Conservation (phyloP, 2,888 invertebrate genomes). For the Myopa testacea region DNA sequence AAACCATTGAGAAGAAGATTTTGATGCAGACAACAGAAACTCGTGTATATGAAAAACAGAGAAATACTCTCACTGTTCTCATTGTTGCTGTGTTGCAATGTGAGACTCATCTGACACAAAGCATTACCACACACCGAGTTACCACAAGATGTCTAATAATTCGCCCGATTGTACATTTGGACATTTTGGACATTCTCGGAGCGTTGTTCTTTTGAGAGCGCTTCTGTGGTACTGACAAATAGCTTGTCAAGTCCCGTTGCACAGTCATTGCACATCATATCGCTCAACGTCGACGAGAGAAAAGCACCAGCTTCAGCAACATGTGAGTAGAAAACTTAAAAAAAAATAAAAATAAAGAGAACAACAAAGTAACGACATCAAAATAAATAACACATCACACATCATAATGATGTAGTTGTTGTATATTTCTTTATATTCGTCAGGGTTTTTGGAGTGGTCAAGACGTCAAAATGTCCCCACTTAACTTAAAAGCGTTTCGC, state of each 20-base stretch:
- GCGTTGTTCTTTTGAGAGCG: neutral
- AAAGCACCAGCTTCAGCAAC: neutral
- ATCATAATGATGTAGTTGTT: no score
- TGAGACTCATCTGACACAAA: neutral
- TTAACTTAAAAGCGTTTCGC: no score
- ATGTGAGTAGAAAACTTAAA: neutral
- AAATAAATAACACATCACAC: no score
- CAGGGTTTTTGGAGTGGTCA: no score
- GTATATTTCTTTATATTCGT: no score
- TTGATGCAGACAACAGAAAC: no score
- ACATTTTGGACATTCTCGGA: conserved; percentile 7
- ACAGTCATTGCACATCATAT: conserved; percentile 7
- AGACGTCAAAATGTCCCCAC: no score
- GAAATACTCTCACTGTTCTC: no score
- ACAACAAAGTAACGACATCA: no score
- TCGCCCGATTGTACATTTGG: conserved; percentile 30
- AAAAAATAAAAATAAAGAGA: no score
- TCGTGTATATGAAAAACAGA: no score
- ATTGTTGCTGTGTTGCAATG: no score
- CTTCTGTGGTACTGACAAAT: conserved; percentile 28
- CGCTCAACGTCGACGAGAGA: neutral
- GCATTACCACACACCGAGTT: conserved; percentile 5
- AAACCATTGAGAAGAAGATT: neutral
- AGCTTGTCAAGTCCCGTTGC: conserved; percentile 15
- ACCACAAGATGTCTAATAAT: conserved; percentile 35